Base-by-base conservation (phyloP, 1,140 invertebrate genomes). In the Pogonus chalceus region DNA sequence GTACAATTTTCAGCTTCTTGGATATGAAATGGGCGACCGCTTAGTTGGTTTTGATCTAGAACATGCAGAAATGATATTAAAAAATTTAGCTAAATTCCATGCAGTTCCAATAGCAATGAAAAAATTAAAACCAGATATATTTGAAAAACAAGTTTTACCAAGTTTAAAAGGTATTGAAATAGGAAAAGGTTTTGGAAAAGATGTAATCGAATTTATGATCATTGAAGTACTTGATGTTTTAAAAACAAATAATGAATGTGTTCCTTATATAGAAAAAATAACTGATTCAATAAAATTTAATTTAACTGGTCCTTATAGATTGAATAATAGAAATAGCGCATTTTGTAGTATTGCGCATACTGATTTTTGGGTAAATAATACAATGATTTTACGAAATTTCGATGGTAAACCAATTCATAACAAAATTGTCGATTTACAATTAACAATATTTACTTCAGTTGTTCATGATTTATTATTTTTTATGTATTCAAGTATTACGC, bases 371-470 rank as follows among this genome's bases (percentile, higher is more conserved):
- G 66, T 74, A 2, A 83, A 81, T 59, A 84, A 84, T 57, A 70
- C 81, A 0, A 71, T 84, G 65, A 46, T 69, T 9, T 48, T 59
- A 2, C 58, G 53, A 24, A 58, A 68, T 35, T 12, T 55, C 22
- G 55, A 52, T 48, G 69, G 66, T 0, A 52, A 63, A 20, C 67
- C 76, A 0, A 58, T 70, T 0, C 68, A 74, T 31, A 59, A 79
- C 2, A 82, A 81, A 66, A 75, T 84, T 22, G 69, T 84, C 0
- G 82, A 84, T 58, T 80, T 81, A 51, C 82, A 84, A 66, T 74
- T 78, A 16, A 74, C 74, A 22, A 59, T 73, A 14, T 75, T 76
- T 37, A 65, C 69, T 3, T 81, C 74, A 18, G 68, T 76, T 3
- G 52, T 73, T 0, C 67, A 76, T 2, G 81, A 84, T 60, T 53